Evolutionary conservation across 2,888 invertebrate species (phyloP).

Genomic region (Escarpia spicata): DNA sequence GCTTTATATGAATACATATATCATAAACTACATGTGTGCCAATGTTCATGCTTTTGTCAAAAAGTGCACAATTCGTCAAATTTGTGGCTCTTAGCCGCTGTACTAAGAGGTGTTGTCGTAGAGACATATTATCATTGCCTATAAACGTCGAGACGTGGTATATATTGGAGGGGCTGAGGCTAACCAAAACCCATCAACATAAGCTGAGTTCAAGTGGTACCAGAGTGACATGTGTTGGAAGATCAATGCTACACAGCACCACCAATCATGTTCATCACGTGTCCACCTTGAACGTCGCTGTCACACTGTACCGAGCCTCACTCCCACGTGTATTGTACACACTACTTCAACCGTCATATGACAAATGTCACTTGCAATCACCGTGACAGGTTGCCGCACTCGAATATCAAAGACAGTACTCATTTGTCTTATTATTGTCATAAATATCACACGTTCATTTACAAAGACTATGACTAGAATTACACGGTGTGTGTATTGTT

Average conservation of each 20-base stretch:
- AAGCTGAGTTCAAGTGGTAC: background rate
- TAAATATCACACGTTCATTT: background rate
- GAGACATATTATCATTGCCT: too few relatives aligned
- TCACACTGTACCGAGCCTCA: background rate
- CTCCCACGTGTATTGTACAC: background rate
- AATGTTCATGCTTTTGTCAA: too few relatives aligned
- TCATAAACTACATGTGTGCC: too few relatives aligned
- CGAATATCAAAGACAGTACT: background rate
- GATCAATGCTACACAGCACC: background rate
- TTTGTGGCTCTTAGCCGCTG: too few relatives aligned
- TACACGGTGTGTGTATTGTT: background rate
- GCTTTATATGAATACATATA: too few relatives aligned
- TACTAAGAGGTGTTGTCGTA: too few relatives aligned
- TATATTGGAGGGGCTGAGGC: too few relatives aligned
- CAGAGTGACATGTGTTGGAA: background rate
- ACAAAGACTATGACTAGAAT: background rate
- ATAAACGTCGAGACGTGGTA: too few relatives aligned
- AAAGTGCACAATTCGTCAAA: too few relatives aligned
- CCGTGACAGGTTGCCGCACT: background rate
- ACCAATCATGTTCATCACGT: background rate
- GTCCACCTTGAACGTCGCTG: background rate
- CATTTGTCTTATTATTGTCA: background rate
- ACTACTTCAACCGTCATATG: background rate
- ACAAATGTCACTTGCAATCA: background rate
- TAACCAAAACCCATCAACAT: background rate